Conservation (phyloP, 1,140 invertebrate genomes). For the Euwallacea similis region DNA sequence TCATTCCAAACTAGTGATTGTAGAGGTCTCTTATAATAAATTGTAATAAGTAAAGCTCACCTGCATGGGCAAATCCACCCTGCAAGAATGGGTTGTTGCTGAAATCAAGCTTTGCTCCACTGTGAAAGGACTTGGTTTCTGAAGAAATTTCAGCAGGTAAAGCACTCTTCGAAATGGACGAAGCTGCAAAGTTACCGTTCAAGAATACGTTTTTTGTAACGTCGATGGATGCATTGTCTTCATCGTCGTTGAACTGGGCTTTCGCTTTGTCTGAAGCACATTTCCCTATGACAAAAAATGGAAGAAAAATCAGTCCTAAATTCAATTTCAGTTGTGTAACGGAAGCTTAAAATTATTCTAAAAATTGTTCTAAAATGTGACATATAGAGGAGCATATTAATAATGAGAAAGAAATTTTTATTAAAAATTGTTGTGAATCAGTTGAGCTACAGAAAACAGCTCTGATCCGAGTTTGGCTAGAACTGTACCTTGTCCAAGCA, state of each 20-base stretch:
- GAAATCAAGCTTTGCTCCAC: constrained; percentile 28
- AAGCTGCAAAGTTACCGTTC: constrained; percentile 36
- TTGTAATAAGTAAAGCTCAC: constrained; percentile 23
- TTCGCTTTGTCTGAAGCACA: constrained; percentile 29
- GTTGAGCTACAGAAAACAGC: neutral
- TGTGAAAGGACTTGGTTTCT: constrained; percentile 17
- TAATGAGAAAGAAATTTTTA: neutral
- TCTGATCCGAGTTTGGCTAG: too few relatives aligned
- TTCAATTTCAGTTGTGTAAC: too few relatives aligned
- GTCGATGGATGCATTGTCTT: constrained; percentile 40
- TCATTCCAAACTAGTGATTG: too few relatives aligned
- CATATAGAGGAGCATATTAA: too few relatives aligned
- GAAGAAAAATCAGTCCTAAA: neutral
- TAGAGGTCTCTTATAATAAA: too few relatives aligned
- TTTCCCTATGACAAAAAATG: constrained; percentile 20
- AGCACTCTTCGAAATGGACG: neutral
- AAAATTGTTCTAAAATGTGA: too few relatives aligned
- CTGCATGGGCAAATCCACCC: constrained; percentile 38
- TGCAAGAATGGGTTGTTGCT: constrained; percentile 37
- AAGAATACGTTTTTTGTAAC: constrained; percentile 50
- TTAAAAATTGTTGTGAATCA: neutral
- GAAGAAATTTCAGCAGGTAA: neutral
- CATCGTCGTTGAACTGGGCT: constrained; percentile 24
- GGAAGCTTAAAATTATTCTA: too few relatives aligned
- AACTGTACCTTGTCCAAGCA: too few relatives aligned